Base-by-base conservation (phyloP, 2,113 vertebrate species). In the Phainopepla nitens region DNA sequence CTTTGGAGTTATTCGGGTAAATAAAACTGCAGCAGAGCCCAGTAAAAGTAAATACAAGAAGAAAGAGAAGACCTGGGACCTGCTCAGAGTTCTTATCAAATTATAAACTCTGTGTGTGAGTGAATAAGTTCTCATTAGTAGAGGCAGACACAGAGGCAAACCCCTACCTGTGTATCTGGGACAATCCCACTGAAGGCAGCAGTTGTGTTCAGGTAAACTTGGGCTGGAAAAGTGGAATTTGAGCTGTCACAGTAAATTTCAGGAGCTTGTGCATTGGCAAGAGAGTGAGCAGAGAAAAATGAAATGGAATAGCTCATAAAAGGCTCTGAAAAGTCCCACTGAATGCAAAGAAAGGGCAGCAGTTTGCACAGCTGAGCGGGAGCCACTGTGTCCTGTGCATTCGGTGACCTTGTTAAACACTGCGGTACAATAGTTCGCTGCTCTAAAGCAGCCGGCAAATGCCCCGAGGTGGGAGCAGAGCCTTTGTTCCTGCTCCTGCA, bases 1-100 rank as follows among this genome's bases (percentile, higher is more conserved):
- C 84, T 95, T 65, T 21, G 91, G 86, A 93, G 89, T 78, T 94
- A 65, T n/a, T 86, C 42, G 27, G 68, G 73, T 93, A 97, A 93
- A 95, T 92, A 92, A 90, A 94, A 72, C 69, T 39, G 44, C 90
- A 91, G 92, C 56, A 81, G 50, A 93, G 58, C 47, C 64, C 84
- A 71, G 82, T 57, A 76, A 93, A 95, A 92, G 80, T 61, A 94
- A 95, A 94, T 73, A 75, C 0, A 10, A 65, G 66, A 89, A 83
- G 54, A 80, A 95, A 79, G 71, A 73, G 41, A 85, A 87, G 69
- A 72, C 28, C 49, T 82, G 64, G 49, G 85, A 94, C 79, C 65
- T 53, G 44, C 73, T 80, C 76, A 56, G 27, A 56, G 80, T 65
- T 95, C 82, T 90, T 61, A 61, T 20, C 57, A 53, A 72, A 60